Base-by-base conservation (phyloP, 2,888 invertebrate species). In the Tachina grossa region DNA sequence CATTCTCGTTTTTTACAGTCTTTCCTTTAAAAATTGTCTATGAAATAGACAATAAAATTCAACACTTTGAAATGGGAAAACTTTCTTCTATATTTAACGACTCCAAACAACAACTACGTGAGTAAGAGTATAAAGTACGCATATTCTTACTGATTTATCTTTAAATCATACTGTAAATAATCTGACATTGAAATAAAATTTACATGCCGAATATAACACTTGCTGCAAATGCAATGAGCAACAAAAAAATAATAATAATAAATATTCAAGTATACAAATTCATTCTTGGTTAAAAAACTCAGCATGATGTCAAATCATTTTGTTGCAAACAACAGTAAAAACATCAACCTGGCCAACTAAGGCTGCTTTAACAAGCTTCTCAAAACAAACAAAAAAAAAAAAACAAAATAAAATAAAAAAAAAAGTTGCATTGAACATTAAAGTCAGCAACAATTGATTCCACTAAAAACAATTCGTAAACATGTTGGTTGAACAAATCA, bases 221-320 rank as follows among this genome's bases (percentile, higher is more conserved):
- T 75, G 13, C 9, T 11, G 49, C 41, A n/a, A 41, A 19, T 16
- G 9, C 4, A 59, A 69, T 1, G 16, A 0, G 61, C 6, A n/a
- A 31, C 4, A 51, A 43, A 49, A 1, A 11, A 55, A n/a, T n/a
- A n/a, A n/a, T n/a, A n/a, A n/a, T n/a, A 2, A 43, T 41, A 39
- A 31, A 69, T 51, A 69, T 49, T 47, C 16, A 31, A n/a, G n/a
- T 31, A 65, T 2, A 63, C 57, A 79, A 75, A 75, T 69, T 49
- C 16, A 75, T 75, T 75, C n/a, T 31, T 71, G 81, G 14, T 53
- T 69, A 69, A 41, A 71, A 51, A 74, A 88, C 91, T 87, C 91
- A 91, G 91, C 91, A 89, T 90, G 91, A 88, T 89, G 90, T 90
- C 91, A 89, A 89, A 89, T 90, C 88, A 88, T 85, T 83, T 75